Percentiles rank a stretch among this genome's conserved stretches.
These are phyloP conservation scores for Thymelicus sylvestris DNA, from an alignment of 2,888 invertebrate genomes.

Conservation along the genomic window DNA sequence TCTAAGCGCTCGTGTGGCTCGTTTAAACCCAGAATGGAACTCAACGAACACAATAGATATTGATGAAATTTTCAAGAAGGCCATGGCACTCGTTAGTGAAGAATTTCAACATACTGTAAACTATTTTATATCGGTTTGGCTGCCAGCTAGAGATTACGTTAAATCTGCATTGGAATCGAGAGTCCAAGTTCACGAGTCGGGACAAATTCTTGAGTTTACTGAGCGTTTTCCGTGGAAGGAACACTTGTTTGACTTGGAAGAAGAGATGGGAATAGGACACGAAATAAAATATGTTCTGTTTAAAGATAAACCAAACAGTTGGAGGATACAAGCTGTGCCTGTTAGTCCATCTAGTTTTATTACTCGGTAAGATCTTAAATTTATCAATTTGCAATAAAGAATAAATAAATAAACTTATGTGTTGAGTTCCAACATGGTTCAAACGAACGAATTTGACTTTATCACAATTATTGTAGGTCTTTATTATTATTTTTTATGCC, in stretches of 20 bases:
- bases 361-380: conserved; percentile 78
- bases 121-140: conserved; percentile 89
- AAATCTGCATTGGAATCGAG: conserved; percentile 88
- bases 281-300: conserved; percentile 90
- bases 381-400: too few species aligned
- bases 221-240: conserved; percentile 95
- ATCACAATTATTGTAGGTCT: too few species aligned
- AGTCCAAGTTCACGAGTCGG: conserved; percentile 88
- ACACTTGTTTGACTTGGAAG: conserved; percentile 93
- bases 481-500: too few species aligned
- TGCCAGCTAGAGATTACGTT: conserved; percentile 93
- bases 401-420: too few species aligned
- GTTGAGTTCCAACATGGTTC: too few species aligned
- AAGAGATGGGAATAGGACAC: conserved; percentile 86
- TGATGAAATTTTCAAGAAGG: conserved; percentile 89
- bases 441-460: too few species aligned
- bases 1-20: conserved; percentile 89
- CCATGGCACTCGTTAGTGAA: conserved; percentile 89
- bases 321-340: conserved; percentile 95
- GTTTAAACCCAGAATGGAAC: conserved; percentile 95
- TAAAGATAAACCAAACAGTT: conserved; percentile 85
- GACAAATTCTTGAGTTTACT: conserved; percentile 91
- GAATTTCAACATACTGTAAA: conserved; percentile 91
- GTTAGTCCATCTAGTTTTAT: conserved; percentile 88
- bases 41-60: conserved; percentile 77